Conservation (phyloP, 2,888 invertebrate species). For the Cataglyphis albicans region DNA sequence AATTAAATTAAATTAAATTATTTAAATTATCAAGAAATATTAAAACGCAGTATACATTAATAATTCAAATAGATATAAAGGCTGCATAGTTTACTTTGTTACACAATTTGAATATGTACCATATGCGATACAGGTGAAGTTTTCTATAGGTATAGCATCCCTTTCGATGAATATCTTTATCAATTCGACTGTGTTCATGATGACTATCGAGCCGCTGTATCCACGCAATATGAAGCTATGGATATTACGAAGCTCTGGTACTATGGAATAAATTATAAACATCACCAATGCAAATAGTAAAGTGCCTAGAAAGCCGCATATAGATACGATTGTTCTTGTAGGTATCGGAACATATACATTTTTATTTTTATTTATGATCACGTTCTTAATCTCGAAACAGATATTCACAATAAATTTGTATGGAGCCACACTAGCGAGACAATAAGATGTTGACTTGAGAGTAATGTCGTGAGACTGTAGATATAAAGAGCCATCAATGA, state of each 20-base stretch:
- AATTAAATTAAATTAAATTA: no score
- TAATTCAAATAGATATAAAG: background rate
- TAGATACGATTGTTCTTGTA: no score
- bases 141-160: slow-evolving; percentile 25
- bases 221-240: slow-evolving; percentile 81
- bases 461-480: background rate
- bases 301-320: no score
- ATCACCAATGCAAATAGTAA: slow-evolving; percentile 81
- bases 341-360: no score
- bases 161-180: slow-evolving; percentile 58
- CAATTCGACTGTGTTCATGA: slow-evolving; percentile 72
- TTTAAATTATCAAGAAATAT: background rate
- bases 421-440: slow-evolving; percentile 58
- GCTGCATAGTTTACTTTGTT: background rate
- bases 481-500: slow-evolving; percentile 75
- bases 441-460: slow-evolving; percentile 63
- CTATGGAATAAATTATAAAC: slow-evolving; percentile 80
- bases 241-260: slow-evolving; percentile 82
- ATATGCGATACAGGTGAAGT: slow-evolving; percentile 66
- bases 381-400: slow-evolving; percentile 54
- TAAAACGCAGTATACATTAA: background rate
- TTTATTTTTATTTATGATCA: no score
- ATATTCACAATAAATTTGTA: slow-evolving; percentile 59
- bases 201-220: slow-evolving; percentile 77
- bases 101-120: slow-evolving; percentile 67